phyloP scores from a whole-genome alignment of 2,113 vertebrate genomes.

The Cebus imitator region DNA sequence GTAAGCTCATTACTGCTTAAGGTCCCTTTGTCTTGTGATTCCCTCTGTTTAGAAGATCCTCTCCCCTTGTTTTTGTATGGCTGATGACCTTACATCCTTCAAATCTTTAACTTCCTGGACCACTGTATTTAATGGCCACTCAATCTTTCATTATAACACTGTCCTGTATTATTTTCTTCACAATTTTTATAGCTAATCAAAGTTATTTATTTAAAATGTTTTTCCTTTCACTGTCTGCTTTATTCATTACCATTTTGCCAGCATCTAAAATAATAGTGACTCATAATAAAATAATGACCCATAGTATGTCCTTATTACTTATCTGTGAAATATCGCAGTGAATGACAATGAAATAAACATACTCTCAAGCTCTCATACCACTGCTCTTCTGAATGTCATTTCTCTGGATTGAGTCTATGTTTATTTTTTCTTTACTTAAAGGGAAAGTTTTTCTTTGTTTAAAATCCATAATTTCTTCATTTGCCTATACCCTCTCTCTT shows the following conservation, averaged over 20 bases:
- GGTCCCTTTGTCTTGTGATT: neutral
- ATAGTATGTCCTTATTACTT: neutral
- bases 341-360: neutral
- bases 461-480: neutral
- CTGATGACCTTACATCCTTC: neutral
- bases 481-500: neutral
- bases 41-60: neutral
- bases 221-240: neutral
- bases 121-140: neutral
- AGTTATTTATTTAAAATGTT: neutral
- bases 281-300: neutral
- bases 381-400: neutral
- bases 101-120: neutral
- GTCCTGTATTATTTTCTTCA: neutral
- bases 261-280: neutral
- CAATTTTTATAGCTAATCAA: neutral
- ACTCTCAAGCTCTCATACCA: neutral
- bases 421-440: neutral
- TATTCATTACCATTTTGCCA: neutral
- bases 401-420: neutral
- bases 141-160: neutral
- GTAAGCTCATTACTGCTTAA: neutral
- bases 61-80: neutral
- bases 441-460: neutral
- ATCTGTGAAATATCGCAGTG: neutral